Base-by-base conservation (phyloP, 2,888 invertebrate genomes). In the Maniola hyperantus region DNA sequence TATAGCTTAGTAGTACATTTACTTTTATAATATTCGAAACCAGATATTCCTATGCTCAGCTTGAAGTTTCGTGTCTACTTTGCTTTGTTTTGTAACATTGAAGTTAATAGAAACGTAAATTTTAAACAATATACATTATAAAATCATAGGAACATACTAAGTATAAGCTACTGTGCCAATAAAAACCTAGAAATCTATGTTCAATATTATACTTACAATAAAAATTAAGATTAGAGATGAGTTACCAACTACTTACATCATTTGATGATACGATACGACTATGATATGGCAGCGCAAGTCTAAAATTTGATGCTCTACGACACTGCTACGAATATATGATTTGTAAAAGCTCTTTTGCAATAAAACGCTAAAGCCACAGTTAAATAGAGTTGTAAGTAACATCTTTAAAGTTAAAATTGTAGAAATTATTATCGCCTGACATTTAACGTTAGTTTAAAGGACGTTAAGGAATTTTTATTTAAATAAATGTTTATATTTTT, bases 21-120 rank as follows among this genome's bases (percentile, higher is more conserved):
- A 82, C 76, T 80, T 79, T 83, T 77, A 81, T 74, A 77, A 39
- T 59, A 79, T 78, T 78, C 73, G 74, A 76, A 79, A 79, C 76
- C 78, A 78, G 48, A 15, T 18, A 18, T 48, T 48, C 70, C 71
- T 71, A 71, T 70, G 44, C 44, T 42, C 20, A 44, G 48, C 20
- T 66, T 69, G 62, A 59, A 46, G 42, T 57, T 67, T 63, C 62
- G 64, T 68, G 71, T 66, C 71, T 65, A 70, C 53, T 67, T 55
- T 18, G 57, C 20, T 65, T 13, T 0, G 11, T 18, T 20, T 33
- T 59, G 46, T 44, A 10, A 59, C 34, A 7, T 33, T 6, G 20
- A 7, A 36, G 2, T 33, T 6, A 63, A 13, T n/a, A 13, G 7
- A 53, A 20, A n/a, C 13, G 26, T 26, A 4, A 10, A 39, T 10